A percentile compares a stretch with the other conserved stretches of the same genome.
These are phyloP conservation scores for Lutraria rhynchaena DNA, from an alignment of 1,140 invertebrate genomes.

Conservation along the genomic window DNA sequence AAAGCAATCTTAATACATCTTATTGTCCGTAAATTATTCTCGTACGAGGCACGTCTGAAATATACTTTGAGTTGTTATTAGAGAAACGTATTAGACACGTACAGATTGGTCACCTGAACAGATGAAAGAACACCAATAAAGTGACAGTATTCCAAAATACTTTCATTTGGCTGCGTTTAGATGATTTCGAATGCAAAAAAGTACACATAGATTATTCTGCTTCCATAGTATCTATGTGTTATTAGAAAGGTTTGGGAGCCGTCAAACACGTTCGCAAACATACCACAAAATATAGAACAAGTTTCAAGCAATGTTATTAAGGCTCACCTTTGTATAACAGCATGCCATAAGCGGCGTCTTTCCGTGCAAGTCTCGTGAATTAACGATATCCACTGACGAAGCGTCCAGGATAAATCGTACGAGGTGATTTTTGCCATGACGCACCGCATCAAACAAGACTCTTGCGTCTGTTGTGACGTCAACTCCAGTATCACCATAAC, in stretches of 20 bases:
- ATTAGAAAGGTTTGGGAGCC: neutral
- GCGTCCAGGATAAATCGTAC: slow-evolving; percentile 57
- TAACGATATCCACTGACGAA: slow-evolving; percentile 47
- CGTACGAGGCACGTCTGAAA: no score
- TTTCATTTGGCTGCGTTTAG: no score
- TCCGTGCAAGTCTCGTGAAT: slow-evolving; percentile 52
- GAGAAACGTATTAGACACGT: no score
- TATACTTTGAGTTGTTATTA: no score
- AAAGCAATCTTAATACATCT: no score
- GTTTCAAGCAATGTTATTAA: neutral
- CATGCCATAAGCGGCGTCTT: slow-evolving; percentile 56
- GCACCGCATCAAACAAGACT: slow-evolving; percentile 55
- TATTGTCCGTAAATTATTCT: no score
- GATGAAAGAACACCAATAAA: no score
- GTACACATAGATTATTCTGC: no score
- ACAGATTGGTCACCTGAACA: no score
- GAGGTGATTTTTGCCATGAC: slow-evolving; percentile 58
- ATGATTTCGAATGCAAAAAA: no score
- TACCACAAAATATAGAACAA: neutral
- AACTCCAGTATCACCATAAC: slow-evolving; percentile 47
- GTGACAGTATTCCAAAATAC: no score
- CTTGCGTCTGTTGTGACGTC: slow-evolving; percentile 57
- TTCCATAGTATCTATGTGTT: no score
- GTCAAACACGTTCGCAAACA: neutral
- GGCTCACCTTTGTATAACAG: slow-evolving; percentile 51